Evolutionary conservation across 2,888 invertebrate species (phyloP), one percentile per base, ranked within the genome.

Genomic region (Archips xylosteana): DNA sequence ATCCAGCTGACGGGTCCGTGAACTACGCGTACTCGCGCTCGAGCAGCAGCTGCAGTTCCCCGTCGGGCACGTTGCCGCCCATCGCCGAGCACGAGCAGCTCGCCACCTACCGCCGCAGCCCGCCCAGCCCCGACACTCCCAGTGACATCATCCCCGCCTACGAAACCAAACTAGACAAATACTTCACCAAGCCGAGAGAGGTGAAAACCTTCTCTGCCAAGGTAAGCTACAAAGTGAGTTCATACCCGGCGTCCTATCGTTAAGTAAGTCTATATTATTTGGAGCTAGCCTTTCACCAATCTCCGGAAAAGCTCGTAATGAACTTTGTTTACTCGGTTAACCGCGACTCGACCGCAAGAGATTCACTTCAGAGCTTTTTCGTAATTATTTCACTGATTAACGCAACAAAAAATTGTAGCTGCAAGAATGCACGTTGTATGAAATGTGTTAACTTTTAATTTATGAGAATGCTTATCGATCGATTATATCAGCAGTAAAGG

Each of bases 1-100:
- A 94, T 75, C 92, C 92, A 2, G 75, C 90, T 0, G 94, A 94
- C 76, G 94, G 94, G 1, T 93, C 94, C 0, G 83, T 91, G 0
- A 92, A 94, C 78, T 94, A 94, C 76, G 91, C 91, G 4, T 90
- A 94, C 75, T 94, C 94, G 6, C 84, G 92, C 12, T 93, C 93
- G 1, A 94, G 92, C 68, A 94, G 93, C 79, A 91, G 88, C 74
- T 92, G 92, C 77, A 94, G 94, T 76, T 94, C 94, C 2, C 94
- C 94, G 0, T 92, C 87, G 75, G 89, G 89, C 4, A 92, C 93
- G 77, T 80, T 94, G 78, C 94, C 94, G 1, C 94, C 94, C 2
- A 94, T 94, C 74, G 90, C 93, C 1, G 94, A 94, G 76, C 92
- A 94, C 71, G 86, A 86, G 2, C 93, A 94, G 76, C 57, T 78